Evolutionary conservation across 2,113 vertebrate species (phyloP).

Genomic region (Amblyornis subalaris): DNA sequence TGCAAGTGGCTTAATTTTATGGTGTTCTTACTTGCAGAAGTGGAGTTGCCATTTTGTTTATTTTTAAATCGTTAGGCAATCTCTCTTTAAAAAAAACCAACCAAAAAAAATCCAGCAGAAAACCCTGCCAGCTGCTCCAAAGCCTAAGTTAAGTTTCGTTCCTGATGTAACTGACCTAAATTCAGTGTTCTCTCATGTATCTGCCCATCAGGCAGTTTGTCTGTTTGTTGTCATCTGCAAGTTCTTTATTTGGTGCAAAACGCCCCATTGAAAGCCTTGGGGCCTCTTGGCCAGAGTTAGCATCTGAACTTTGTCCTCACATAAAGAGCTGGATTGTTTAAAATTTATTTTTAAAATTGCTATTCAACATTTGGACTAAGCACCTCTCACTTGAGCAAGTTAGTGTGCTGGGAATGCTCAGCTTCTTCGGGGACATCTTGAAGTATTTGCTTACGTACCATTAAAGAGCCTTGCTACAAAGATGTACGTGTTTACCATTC

Average conservation of each 20-base stretch:
- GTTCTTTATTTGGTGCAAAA: neutral
- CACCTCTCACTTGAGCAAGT: neutral
- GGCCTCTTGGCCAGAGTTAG: neutral
- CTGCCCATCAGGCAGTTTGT: neutral
- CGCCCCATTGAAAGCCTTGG: neutral
- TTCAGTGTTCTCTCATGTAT: neutral
- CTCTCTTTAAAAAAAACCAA: neutral
- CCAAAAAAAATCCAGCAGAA: neutral
- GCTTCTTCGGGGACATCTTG: neutral
- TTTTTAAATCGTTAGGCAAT: slow-evolving; percentile 49
- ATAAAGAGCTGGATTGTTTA: slow-evolving; percentile 32
- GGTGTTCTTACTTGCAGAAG: neutral
- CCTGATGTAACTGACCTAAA: slow-evolving; percentile 36
- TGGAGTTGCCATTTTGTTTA: slow-evolving; percentile 31
- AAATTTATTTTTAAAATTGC: slow-evolving; percentile 5
- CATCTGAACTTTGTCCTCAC: slow-evolving; percentile 16
- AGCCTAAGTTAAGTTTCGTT: slow-evolving; percentile 37
- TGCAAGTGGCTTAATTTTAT: neutral
- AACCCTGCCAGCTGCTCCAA: neutral
- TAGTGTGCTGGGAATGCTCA: neutral
- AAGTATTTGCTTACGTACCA: neutral
- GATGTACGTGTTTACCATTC: neutral
- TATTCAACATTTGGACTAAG: neutral
- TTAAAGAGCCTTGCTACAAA: neutral
- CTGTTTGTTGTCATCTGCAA: slow-evolving; percentile 2